Percentiles rank a stretch among this genome's conserved stretches.
phyloP scores from a whole-genome alignment of 1,140 invertebrate species.

The Whitmania pigra region DNA sequence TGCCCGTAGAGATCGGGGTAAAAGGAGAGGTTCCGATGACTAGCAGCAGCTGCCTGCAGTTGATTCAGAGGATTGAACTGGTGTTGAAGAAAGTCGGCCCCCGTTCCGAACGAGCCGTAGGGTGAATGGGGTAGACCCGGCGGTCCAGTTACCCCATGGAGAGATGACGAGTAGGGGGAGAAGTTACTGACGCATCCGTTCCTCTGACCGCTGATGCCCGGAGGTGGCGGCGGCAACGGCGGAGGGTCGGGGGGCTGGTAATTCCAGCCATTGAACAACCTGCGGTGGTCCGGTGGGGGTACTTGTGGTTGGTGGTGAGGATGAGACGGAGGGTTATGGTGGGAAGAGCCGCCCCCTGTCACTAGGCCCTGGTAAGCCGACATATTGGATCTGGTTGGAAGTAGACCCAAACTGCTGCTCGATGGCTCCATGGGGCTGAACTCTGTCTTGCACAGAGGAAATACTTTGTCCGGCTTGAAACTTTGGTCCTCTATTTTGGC shows the following conservation, averaged over 20 bases:
- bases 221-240: neutral
- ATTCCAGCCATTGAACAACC: conserved; percentile 18
- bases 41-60: neutral
- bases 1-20: conserved; percentile 14
- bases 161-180: conserved; percentile 3
- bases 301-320: neutral
- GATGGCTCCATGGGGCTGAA: neutral
- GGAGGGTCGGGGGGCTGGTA: conserved; percentile 1
- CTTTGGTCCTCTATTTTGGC: conserved; percentile 9
- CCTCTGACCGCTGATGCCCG: neutral
- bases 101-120: neutral
- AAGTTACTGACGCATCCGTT: conserved; percentile 16
- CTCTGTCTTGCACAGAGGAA: conserved; percentile 7
- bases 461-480: conserved; percentile 1
- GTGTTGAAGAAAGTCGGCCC: conserved; percentile 16
- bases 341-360: neutral
- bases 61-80: conserved; percentile 9
- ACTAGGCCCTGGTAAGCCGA: neutral
- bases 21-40: conserved; percentile 13
- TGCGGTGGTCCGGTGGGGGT: conserved; percentile 7
- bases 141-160: neutral
- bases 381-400: neutral
- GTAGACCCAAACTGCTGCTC: neutral
- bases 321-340: neutral
- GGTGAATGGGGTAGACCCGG: neutral